Evolutionary conservation across 2,797 vertebrate species (phyloP).

Genomic region (Dendrocincla tyrannina): DNA sequence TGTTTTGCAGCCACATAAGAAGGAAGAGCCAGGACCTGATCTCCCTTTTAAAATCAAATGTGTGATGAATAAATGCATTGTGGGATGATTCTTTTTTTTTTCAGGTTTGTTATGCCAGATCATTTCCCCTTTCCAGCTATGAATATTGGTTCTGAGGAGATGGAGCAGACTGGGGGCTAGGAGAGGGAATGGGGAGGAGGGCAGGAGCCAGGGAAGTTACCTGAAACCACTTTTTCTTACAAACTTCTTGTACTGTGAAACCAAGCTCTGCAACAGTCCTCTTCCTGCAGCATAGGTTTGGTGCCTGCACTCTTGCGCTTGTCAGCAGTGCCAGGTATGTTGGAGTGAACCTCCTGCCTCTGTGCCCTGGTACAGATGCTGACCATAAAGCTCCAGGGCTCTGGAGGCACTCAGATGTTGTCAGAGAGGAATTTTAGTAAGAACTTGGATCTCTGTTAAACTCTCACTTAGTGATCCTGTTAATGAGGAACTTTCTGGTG

Average conservation of each 20-base stretch:
- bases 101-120: neutral
- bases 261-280: neutral
- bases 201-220: neutral
- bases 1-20: neutral
- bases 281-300: rapidly evolving
- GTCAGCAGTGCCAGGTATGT: rapidly evolving
- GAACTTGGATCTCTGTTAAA: neutral
- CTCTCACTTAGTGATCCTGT: neutral
- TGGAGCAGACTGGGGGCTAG: neutral
- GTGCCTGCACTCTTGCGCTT: neutral
- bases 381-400: neutral
- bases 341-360: neutral
- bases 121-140: neutral
- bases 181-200: neutral
- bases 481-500: neutral
- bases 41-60: constrained; percentile 5
- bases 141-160: neutral
- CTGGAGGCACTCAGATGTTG: neutral
- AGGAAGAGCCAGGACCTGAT: neutral
- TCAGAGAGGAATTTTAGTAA: neutral
- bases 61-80: neutral
- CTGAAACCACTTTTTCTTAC: neutral
- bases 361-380: neutral
- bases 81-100: neutral
- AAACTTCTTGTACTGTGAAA: neutral